Evolutionary conservation across 53 echinoderm and acorn worm genomes (phyloP).

Genomic region (Hippasteria phrygiana): DNA sequence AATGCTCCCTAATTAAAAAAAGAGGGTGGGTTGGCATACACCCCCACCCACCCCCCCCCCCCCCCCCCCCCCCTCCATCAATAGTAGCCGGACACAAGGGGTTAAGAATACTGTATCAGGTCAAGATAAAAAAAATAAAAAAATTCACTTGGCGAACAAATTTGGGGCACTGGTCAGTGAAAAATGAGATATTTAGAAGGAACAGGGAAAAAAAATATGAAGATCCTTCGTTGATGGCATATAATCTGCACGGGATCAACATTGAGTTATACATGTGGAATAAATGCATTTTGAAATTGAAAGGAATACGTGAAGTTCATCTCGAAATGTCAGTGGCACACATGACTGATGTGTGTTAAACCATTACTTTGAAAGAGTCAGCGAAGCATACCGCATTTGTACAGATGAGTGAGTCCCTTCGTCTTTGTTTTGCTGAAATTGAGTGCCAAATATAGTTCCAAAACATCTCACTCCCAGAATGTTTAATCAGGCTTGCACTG

Average conservation of each 20-base stretch:
- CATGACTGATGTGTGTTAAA: no score
- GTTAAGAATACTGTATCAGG: no score
- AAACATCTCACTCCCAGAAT: background rate
- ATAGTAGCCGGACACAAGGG: no score
- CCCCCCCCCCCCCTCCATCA: no score
- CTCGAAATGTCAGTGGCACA: no score
- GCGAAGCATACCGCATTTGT: background rate
- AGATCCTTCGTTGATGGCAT: background rate
- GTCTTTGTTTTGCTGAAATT: background rate
- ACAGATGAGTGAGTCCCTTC: background rate
- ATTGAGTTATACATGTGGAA: background rate
- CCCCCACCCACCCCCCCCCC: no score
- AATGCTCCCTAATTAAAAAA: no score
- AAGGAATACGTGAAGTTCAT: no score
- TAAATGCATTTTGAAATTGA: background rate
- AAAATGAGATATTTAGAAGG: background rate
- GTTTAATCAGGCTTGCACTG: constrained; percentile 1
- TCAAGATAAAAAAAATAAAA: no score
- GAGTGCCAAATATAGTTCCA: background rate
- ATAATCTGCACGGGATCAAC: background rate
- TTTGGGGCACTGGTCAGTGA: background rate
- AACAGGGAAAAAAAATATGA: background rate
- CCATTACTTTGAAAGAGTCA: background rate
- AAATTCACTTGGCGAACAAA: no score
- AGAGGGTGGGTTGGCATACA: no score